These are phyloP conservation scores for Tinea trinotella DNA, from an alignment of 2,888 invertebrate genomes.

Conservation along the genomic window DNA sequence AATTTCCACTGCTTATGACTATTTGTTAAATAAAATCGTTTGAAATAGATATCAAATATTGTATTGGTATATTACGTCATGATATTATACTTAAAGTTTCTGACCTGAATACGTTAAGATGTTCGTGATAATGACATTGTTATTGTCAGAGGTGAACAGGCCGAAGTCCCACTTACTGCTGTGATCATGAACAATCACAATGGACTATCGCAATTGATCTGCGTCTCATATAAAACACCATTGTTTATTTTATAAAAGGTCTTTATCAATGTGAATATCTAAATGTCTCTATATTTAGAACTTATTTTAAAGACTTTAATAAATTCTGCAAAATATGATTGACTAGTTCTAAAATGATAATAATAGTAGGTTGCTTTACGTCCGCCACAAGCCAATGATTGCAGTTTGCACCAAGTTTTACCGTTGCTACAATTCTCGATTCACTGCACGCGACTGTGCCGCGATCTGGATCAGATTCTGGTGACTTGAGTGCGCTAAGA, in stretches of 20 bases:
- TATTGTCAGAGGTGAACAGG: conserved; percentile 9
- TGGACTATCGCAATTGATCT: background rate
- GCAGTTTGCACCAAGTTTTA: conserved; percentile 18
- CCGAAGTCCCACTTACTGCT: conserved; percentile 4
- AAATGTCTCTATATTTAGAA: background rate
- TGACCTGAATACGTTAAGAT: conserved; percentile 11
- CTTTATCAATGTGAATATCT: background rate
- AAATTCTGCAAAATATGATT: background rate
- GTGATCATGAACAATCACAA: conserved; percentile 7
- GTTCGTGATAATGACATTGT: conserved; percentile 14
- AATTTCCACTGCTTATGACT: no score
- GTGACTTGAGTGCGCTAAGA: conserved; percentile 9
- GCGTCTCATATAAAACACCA: background rate
- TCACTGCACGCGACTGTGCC: conserved; percentile 15
- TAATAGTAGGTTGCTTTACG: background rate
- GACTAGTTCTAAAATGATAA: conserved; percentile 5
- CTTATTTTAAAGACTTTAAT: background rate
- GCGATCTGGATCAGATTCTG: conserved; percentile 16
- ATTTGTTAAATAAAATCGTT: no score
- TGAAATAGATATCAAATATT: background rate
- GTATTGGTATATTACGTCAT: background rate
- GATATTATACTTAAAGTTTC: background rate
- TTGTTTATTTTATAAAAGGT: background rate
- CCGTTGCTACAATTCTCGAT: conserved; percentile 18
- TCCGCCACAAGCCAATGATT: conserved; percentile 11